Evolutionary conservation across 2,797 vertebrate species (phyloP).

Genomic region (Eulemur rubriventer): DNA sequence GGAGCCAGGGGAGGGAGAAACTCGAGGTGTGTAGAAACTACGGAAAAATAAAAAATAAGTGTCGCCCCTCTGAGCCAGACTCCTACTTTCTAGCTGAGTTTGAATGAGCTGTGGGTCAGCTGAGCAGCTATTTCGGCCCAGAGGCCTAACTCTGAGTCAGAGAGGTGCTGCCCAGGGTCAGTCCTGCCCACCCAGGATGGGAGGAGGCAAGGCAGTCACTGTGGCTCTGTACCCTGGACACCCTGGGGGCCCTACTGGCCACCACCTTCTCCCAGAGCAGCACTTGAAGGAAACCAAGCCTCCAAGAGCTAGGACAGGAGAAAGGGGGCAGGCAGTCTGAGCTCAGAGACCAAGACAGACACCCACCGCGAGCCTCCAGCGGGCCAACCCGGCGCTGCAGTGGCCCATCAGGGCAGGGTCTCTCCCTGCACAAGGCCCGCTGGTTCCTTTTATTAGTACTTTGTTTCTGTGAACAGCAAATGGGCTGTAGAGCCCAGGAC

Average conservation of each 20-base stretch:
- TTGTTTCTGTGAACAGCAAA: background rate
- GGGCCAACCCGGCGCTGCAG: background rate
- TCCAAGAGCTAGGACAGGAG: background rate
- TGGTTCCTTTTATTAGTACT: background rate
- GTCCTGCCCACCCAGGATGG: background rate
- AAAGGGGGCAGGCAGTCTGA: background rate
- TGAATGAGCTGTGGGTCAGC: background rate
- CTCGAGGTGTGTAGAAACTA: background rate
- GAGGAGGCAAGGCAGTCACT: too few species aligned
- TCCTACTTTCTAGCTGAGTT: background rate
- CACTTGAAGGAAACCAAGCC: background rate
- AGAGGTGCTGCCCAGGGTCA: background rate
- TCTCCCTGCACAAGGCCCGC: background rate
- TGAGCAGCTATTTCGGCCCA: background rate
- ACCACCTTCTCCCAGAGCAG: background rate
- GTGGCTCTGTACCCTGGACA: background rate
- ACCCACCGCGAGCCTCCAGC: background rate
- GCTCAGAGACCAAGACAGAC: background rate
- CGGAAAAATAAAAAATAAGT: background rate
- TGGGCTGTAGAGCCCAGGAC: conserved; percentile 9
- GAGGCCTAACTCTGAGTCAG: background rate
- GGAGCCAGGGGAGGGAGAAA: background rate
- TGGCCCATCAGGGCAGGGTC: background rate
- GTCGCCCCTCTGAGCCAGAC: background rate
- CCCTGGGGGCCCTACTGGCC: too few species aligned